phyloP scores from a whole-genome alignment of 2,888 invertebrate genomes.

The Drosophila birchii region DNA sequence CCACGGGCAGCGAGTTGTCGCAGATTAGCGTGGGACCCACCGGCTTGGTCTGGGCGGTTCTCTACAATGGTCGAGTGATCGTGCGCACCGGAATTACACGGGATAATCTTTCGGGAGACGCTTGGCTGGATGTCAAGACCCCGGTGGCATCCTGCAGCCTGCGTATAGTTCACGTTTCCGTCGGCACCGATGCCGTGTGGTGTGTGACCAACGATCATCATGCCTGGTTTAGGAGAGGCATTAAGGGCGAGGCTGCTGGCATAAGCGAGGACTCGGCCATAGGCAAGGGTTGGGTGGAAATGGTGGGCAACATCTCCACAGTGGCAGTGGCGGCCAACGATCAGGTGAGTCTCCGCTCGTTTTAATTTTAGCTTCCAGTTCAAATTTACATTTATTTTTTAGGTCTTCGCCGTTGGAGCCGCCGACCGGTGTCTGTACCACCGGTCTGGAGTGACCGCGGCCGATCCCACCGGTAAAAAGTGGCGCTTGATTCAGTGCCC shows the following conservation, averaged over 20 bases:
- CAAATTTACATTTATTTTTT: neutral
- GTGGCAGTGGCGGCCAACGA: constrained; percentile 95
- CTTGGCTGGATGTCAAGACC: constrained; percentile 93
- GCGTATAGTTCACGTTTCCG: constrained; percentile 91
- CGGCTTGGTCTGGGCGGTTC: constrained; percentile 94
- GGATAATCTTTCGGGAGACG: constrained; percentile 87
- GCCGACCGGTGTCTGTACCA: constrained; percentile 93
- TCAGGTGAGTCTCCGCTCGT: constrained; percentile 86
- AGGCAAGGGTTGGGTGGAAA: constrained; percentile 95
- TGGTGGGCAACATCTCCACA: constrained; percentile 93
- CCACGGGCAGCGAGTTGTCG: constrained; percentile 92
- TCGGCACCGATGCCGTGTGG: constrained; percentile 91
- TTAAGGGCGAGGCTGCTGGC: constrained; percentile 89
- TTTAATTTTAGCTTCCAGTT: neutral
- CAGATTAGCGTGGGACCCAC: constrained; percentile 94
- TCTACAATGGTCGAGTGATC: constrained; percentile 93
- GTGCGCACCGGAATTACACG: constrained; percentile 93
- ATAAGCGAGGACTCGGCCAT: constrained; percentile 91
- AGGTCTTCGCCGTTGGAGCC: constrained; percentile 91
- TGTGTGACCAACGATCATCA: constrained; percentile 92
- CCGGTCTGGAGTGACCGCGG: constrained; percentile 90
- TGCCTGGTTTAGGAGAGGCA: constrained; percentile 93
- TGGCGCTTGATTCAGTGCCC: constrained; percentile 93
- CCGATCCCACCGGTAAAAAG: constrained; percentile 93
- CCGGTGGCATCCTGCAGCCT: constrained; percentile 87